Percentiles rank a stretch among this genome's conserved stretches.
Evolutionary conservation across 2,888 invertebrate species (phyloP).

Genomic region (Eristalinus sepulchralis): DNA sequence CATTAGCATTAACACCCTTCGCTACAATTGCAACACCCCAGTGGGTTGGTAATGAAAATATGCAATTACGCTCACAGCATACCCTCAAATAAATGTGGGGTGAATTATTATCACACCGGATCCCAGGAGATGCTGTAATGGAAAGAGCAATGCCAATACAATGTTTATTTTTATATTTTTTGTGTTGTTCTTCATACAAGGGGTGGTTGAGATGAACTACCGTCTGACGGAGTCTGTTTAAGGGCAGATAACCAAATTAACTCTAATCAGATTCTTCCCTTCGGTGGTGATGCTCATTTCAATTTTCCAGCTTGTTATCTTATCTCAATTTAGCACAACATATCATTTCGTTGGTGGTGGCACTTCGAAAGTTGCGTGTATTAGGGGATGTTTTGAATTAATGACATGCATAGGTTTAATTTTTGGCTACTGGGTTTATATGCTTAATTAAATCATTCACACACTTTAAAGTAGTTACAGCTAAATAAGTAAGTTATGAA

Average conservation of each 20-base stretch:
- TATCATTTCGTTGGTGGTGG: constrained; percentile 67
- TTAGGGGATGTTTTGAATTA: constrained; percentile 21
- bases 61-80: constrained; percentile 67
- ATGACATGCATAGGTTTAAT: constrained; percentile 14
- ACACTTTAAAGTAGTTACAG: too few species aligned
- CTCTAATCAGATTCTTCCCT: constrained; percentile 73
- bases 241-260: constrained; percentile 73
- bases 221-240: constrained; percentile 54
- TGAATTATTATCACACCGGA: constrained; percentile 67
- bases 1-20: constrained; percentile 70
- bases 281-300: constrained; percentile 71
- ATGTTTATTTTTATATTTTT: constrained; percentile 64
- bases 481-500: too few species aligned
- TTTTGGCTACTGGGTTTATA: background rate
- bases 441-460: too few species aligned
- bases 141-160: constrained; percentile 58
- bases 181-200: constrained; percentile 30
- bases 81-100: constrained; percentile 40
- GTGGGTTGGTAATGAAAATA: constrained; percentile 69
- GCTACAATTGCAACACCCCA: constrained; percentile 67
- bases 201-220: constrained; percentile 62
- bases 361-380: background rate
- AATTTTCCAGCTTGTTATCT: constrained; percentile 75
- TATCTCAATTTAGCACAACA: constrained; percentile 74
- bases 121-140: constrained; percentile 64